These are phyloP conservation scores for Psylliodes chrysocephalus DNA, from an alignment of 2,888 invertebrate genomes.

Conservation along the genomic window DNA sequence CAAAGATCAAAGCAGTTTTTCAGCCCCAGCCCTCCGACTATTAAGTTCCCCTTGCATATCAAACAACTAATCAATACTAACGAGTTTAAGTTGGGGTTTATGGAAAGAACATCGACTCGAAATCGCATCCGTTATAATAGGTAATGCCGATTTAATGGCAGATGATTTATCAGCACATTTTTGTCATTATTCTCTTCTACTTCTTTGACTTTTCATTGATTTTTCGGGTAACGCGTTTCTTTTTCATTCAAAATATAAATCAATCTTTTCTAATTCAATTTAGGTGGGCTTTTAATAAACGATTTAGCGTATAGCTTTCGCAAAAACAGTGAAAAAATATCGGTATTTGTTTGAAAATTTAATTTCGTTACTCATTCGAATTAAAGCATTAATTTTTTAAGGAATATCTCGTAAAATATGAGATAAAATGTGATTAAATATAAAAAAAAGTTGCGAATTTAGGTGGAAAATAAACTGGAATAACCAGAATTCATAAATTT, in stretches of 20 bases:
- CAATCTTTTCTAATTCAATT: background rate
- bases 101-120: slow-evolving; percentile 38
- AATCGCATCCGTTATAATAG: slow-evolving; percentile 36
- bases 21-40: slow-evolving; percentile 43
- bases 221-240: background rate
- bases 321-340: too few species aligned
- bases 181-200: slow-evolving; percentile 32
- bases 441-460: too few species aligned
- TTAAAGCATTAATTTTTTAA: too few species aligned
- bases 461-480: too few species aligned
- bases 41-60: slow-evolving; percentile 50
- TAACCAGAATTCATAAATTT: too few species aligned
- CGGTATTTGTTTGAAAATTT: too few species aligned
- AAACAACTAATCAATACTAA: slow-evolving; percentile 51
- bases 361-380: too few species aligned
- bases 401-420: too few species aligned
- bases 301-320: too few species aligned
- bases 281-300: too few species aligned
- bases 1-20: too few species aligned
- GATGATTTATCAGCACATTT: slow-evolving; percentile 32
- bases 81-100: slow-evolving; percentile 44
- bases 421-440: too few species aligned
- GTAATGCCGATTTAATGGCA: slow-evolving; percentile 34
- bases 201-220: slow-evolving; percentile 20
- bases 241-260: background rate